Evolutionary conservation across 1,140 invertebrate genomes (phyloP), one percentile per base, ranked within the genome.

Genomic region (Tetraneura akinire): DNA sequence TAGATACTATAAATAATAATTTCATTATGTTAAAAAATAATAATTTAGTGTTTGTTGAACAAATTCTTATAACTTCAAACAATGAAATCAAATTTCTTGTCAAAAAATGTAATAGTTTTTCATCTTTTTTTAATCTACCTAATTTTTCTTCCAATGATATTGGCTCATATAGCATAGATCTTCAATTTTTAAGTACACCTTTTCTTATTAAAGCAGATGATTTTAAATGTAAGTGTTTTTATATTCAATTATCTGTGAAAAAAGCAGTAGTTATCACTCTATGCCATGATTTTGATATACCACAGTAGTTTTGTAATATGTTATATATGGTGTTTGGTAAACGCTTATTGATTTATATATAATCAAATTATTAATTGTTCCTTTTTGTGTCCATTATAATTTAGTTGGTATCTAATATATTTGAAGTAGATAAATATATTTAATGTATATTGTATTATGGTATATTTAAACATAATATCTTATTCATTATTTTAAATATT

Each of bases 191-290:
- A 29, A 29, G 57, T 29, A 60, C 23, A 60, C 23, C 57, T 60
- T 29, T 26, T 18, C 23, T 16, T 16, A 60, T 60, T 2, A 21
- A 16, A 26, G 1, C 29, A 26, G 0, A 0, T 26, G 13, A 60
- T 16, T 60, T 60, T 60, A 60, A 60, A 60, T 60, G 60, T 37
- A 62, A 62, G 29, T 62, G 16, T 62, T 62, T 37, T 62, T 62
- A 62, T 62, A 37, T 62, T n/a, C 29, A 62, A 62, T 32, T 32
- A 62, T 62, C 29, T 10, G 18, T 10, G 16, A 0, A 32, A 1
- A 62, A 62, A 32, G 29, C 60, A 0, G 16, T 37, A 32, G 60
- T 62, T 62, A 62, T 62, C 0, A 62, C 60, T 3, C 0, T 62
- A 0, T 62, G 57, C 26, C 57, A 62, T 62, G 4, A 37, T 37